These are phyloP conservation scores for Cataglyphis albicans DNA, from an alignment of 2,888 invertebrate genomes.

Conservation along the genomic window DNA sequence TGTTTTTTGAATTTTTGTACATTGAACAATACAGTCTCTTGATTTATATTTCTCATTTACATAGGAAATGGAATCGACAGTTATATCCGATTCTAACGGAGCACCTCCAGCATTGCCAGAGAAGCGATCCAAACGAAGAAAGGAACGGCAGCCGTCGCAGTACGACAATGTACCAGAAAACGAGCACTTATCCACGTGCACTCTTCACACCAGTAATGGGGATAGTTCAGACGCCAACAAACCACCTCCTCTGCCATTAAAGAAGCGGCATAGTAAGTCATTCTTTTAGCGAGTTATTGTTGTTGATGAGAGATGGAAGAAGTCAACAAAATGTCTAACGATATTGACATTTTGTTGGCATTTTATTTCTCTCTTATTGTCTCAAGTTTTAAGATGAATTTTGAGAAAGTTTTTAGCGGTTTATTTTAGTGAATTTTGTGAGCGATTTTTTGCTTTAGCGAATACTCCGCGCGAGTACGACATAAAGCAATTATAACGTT, in stretches of 20 bases:
- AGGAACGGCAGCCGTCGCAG: slow-evolving; percentile 89
- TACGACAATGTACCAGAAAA: slow-evolving; percentile 90
- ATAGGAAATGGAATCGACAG: slow-evolving; percentile 82
- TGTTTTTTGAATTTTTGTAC: neutral
- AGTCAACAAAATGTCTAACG: slow-evolving; percentile 8
- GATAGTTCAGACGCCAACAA: slow-evolving; percentile 88
- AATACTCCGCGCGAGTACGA: neutral
- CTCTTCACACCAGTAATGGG: slow-evolving; percentile 83
- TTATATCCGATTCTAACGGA: slow-evolving; percentile 76
- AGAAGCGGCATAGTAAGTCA: slow-evolving; percentile 97
- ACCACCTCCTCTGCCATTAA: slow-evolving; percentile 96
- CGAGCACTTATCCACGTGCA: slow-evolving; percentile 86
- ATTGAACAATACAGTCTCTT: neutral
- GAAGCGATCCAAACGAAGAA: slow-evolving; percentile 87
- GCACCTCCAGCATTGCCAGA: slow-evolving; percentile 89
- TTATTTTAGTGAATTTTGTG: too few species aligned
- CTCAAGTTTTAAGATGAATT: slow-evolving; percentile 27
- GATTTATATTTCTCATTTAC: neutral
- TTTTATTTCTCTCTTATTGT: neutral
- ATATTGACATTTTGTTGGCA: neutral
- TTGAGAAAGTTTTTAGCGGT: neutral
- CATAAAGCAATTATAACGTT: slow-evolving; percentile 1
- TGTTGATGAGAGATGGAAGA: slow-evolving; percentile 46
- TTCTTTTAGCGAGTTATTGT: slow-evolving; percentile 39
- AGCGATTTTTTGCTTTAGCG: neutral